These are phyloP conservation scores for Bubo blakistoni DNA, from an alignment of 2,113 vertebrate genomes.

Conservation along the genomic window DNA sequence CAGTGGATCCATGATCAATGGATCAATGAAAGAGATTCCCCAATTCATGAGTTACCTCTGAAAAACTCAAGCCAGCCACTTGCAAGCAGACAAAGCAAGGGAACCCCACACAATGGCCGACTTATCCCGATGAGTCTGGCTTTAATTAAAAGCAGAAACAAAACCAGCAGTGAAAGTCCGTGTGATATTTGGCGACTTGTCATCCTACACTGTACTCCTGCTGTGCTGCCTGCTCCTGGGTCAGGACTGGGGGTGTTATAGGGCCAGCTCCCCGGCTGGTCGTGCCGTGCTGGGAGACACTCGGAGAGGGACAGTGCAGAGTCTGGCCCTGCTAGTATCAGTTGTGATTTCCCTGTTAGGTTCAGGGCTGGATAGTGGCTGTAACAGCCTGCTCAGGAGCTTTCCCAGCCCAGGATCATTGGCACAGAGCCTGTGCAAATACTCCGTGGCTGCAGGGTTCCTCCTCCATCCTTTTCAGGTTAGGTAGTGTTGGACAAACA, in stretches of 20 bases:
- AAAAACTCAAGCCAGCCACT: neutral
- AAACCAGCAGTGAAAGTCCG: neutral
- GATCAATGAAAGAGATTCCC: neutral
- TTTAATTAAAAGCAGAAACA: conserved; percentile 18
- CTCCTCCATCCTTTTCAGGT: neutral
- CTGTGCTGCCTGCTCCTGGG: neutral
- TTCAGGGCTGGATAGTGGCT: neutral
- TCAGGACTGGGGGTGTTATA: neutral
- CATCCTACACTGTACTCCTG: neutral
- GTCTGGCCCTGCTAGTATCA: neutral
- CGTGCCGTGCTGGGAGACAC: accelerated
- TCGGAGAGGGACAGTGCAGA: neutral
- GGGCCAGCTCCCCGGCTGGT: neutral
- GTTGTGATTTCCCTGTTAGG: neutral
- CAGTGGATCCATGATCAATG: neutral
- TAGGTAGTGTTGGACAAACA: neutral
- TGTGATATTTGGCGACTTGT: neutral
- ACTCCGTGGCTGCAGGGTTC: neutral
- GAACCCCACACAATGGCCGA: neutral
- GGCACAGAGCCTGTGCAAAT: neutral
- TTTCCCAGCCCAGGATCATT: neutral
- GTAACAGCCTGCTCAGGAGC: neutral
- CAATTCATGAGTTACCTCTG: neutral
- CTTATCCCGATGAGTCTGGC: neutral
- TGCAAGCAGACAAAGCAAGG: neutral